phyloP scores from a whole-genome alignment of 2,113 vertebrate species.

The Nematolebias whitei region DNA sequence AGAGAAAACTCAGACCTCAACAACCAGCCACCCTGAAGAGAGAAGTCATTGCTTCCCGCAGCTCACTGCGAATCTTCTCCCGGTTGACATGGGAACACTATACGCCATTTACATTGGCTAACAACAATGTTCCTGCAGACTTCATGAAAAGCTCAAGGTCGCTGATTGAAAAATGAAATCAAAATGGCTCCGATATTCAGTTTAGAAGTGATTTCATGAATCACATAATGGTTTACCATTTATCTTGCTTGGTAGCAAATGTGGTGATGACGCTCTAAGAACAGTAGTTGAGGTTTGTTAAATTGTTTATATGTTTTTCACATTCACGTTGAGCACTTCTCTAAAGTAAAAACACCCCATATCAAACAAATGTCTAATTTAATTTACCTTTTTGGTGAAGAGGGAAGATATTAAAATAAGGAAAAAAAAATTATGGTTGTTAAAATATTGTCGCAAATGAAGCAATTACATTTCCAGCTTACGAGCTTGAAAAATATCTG shows the following conservation, averaged over 20 bases:
- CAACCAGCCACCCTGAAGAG: slow-evolving; percentile 56
- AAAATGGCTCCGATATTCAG: slow-evolving; percentile 10
- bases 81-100: slow-evolving; percentile 59
- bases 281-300: slow-evolving; percentile 8
- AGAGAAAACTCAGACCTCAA: slow-evolving; percentile 52
- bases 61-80: slow-evolving; percentile 33
- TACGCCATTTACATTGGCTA: slow-evolving; percentile 44
- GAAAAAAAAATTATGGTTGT: too few relatives aligned
- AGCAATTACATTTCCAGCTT: too few relatives aligned
- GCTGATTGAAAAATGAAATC: slow-evolving; percentile 7
- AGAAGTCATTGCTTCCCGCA: slow-evolving; percentile 42
- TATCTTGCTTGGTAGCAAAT: neutral
- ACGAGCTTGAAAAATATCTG: too few relatives aligned
- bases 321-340: neutral
- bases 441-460: too few relatives aligned
- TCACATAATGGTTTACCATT: slow-evolving; percentile 5
- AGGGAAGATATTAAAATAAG: too few relatives aligned
- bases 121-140: slow-evolving; percentile 38
- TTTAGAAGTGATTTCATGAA: slow-evolving; percentile 9
- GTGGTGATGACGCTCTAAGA: slow-evolving; percentile 1
- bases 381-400: too few relatives aligned
- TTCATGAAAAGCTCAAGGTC: slow-evolving; percentile 37
- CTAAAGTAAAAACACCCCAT: neutral
- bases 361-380: neutral
- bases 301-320: too few relatives aligned